Evolutionary conservation across 2,797 vertebrate genomes (phyloP).

Genomic region (Gallirallus australis): DNA sequence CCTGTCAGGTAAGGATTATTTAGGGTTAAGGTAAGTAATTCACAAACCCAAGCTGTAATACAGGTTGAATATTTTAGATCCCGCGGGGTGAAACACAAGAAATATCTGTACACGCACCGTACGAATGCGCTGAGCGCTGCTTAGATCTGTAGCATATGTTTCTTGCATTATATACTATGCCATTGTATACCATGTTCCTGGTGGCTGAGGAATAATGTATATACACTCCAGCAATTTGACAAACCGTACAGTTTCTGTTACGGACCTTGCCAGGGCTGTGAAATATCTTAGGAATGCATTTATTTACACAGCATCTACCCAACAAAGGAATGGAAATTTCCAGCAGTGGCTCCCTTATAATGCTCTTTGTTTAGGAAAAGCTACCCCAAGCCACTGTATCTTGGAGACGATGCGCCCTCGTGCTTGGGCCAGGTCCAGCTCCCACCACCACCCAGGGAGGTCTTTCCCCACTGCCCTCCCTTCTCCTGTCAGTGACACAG

Average conservation of each 20-base stretch:
- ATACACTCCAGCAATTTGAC: slow-evolving; percentile 15
- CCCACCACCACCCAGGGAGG: not conserved
- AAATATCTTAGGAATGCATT: slow-evolving; percentile 63
- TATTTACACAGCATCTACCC: slow-evolving; percentile 68
- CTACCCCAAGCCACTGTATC: slow-evolving; percentile 68
- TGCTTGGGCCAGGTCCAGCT: slow-evolving; percentile 50
- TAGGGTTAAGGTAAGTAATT: not conserved
- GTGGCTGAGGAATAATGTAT: slow-evolving; percentile 17
- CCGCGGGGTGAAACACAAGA: not conserved
- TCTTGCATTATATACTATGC: slow-evolving; percentile 39
- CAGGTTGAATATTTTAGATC: not conserved
- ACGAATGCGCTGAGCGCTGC: not conserved
- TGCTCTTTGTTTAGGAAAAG: slow-evolving; percentile 65
- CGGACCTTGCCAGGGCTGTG: slow-evolving; percentile 27
- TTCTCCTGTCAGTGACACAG: accelerated
- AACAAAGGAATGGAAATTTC: slow-evolving; percentile 75
- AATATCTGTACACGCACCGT: not conserved
- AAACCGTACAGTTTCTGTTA: slow-evolving; percentile 40
- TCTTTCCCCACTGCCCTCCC: not conserved
- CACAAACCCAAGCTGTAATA: not conserved
- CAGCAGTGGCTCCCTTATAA: slow-evolving; percentile 60
- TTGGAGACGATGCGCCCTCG: slow-evolving; percentile 40
- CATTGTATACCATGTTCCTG: not conserved
- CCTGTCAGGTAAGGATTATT: slow-evolving; percentile 13
- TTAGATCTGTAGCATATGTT: slow-evolving; percentile 25